A percentile compares a stretch with the other conserved stretches of the same genome.
Conservation (phyloP, 2,888 invertebrate species). For the Sycophila texana region DNA sequence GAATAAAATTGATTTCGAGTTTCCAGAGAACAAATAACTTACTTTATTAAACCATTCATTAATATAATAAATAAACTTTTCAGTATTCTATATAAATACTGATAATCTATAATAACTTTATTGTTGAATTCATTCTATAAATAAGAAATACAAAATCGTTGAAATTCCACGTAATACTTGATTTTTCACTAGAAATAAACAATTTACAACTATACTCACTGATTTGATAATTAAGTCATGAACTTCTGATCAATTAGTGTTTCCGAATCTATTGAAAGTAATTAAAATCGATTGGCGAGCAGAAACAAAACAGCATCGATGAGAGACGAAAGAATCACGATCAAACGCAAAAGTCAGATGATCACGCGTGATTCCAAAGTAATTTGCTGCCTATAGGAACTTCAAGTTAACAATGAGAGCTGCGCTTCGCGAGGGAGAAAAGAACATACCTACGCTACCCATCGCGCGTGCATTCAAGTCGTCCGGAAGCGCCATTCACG, state of each 20-base stretch:
- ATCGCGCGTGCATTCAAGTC: background rate
- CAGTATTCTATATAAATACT: too few relatives aligned
- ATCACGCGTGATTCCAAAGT: slow-evolving; percentile 9
- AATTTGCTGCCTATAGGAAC: slow-evolving; percentile 41
- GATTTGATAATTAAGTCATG: background rate
- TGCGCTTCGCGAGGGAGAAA: slow-evolving; percentile 15
- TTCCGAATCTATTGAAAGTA: background rate
- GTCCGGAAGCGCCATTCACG: slow-evolving; percentile 35
- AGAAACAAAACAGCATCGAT: background rate
- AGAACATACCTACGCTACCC: background rate
- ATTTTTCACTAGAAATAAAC: too few relatives aligned
- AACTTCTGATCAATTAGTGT: background rate
- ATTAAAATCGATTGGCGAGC: background rate
- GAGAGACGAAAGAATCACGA: slow-evolving; percentile 6
- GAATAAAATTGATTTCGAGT: too few relatives aligned
- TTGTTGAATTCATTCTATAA: too few relatives aligned
- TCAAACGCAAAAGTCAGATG: background rate
- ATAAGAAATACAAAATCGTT: too few relatives aligned
- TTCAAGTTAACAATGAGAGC: slow-evolving; percentile 32
- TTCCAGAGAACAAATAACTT: too few relatives aligned
- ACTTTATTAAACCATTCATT: too few relatives aligned
- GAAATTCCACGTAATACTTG: too few relatives aligned
- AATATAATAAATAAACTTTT: too few relatives aligned
- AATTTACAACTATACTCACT: too few relatives aligned
- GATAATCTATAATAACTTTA: too few relatives aligned